These are phyloP conservation scores for Tyria jacobaeae DNA, from an alignment of 2,888 invertebrate genomes.

Conservation along the genomic window DNA sequence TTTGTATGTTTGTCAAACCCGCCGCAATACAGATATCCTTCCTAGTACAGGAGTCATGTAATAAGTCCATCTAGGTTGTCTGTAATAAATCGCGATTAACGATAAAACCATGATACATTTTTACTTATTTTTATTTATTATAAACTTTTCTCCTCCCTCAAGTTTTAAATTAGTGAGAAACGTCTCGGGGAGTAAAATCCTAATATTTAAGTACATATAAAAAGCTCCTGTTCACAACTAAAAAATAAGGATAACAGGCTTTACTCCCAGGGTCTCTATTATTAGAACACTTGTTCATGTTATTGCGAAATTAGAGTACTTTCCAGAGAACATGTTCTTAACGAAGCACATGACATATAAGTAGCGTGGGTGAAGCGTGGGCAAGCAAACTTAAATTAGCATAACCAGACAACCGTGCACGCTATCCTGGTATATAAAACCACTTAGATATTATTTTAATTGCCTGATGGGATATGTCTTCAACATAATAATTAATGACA, in stretches of 20 bases:
- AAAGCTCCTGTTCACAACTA: not conserved
- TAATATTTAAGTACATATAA: not conserved
- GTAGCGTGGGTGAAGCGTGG: slow-evolving; percentile 62
- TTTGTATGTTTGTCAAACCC: too few species aligned
- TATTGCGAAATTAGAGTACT: not conserved
- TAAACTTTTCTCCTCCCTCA: too few species aligned
- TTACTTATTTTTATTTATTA: too few species aligned
- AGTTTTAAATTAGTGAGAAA: too few species aligned
- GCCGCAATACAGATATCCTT: too few species aligned
- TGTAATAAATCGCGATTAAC: too few species aligned
- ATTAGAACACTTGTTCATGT: not conserved
- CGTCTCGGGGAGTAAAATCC: not conserved
- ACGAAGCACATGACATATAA: slow-evolving; percentile 49
- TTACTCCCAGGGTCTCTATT: not conserved
- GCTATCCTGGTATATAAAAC: slow-evolving; percentile 24
- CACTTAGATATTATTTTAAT: slow-evolving; percentile 35
- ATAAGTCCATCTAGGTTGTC: too few species aligned
- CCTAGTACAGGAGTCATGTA: too few species aligned
- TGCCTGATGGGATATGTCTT: slow-evolving; percentile 13
- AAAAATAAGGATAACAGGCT: not conserved
- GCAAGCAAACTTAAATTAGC: slow-evolving; percentile 50
- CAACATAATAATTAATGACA: not conserved
- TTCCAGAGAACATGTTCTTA: slow-evolving; percentile 23
- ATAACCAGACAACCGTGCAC: slow-evolving; percentile 42
- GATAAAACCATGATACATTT: too few species aligned